A percentile compares a stretch with the other conserved stretches of the same genome.
phyloP scores from a whole-genome alignment of 2,888 invertebrate genomes.

The Lampropteryx suffumata region DNA sequence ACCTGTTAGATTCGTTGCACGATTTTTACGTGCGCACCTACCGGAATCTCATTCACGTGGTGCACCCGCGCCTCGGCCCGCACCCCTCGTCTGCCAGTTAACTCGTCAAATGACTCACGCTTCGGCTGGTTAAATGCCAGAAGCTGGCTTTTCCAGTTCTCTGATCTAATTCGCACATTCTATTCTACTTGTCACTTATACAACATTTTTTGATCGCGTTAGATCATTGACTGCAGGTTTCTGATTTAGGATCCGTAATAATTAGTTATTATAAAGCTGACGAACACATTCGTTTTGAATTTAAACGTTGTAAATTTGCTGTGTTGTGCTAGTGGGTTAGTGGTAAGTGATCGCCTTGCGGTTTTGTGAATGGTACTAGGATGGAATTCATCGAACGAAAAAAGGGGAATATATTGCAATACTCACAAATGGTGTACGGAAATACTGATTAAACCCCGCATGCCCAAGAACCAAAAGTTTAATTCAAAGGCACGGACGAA shows the following conservation, averaged over 20 bases:
- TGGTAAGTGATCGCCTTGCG: too few species aligned
- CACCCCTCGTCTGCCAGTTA: slow-evolving; percentile 67
- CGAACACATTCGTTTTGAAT: too few species aligned
- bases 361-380: too few species aligned
- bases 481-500: too few species aligned
- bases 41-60: slow-evolving; percentile 82
- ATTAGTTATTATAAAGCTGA: not conserved
- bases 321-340: too few species aligned
- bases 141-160: slow-evolving; percentile 81
- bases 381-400: too few species aligned
- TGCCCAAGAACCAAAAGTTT: too few species aligned
- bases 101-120: slow-evolving; percentile 82
- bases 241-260: slow-evolving; percentile 1
- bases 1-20: slow-evolving; percentile 83
- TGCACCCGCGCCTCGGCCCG: slow-evolving; percentile 61
- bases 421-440: too few species aligned
- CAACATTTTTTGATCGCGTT: slow-evolving; percentile 28
- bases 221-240: slow-evolving; percentile 17
- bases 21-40: slow-evolving; percentile 83
- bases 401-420: too few species aligned
- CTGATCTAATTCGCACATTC: slow-evolving; percentile 75
- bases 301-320: too few species aligned
- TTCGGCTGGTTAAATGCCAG: slow-evolving; percentile 76
- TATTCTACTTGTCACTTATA: slow-evolving; percentile 53
- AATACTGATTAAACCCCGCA: too few species aligned